A percentile compares a stretch with the other conserved stretches of the same genome.
These are phyloP conservation scores for Oconnorella tubifera DNA, from an alignment of 2,888 invertebrate genomes.

Conservation along the genomic window DNA sequence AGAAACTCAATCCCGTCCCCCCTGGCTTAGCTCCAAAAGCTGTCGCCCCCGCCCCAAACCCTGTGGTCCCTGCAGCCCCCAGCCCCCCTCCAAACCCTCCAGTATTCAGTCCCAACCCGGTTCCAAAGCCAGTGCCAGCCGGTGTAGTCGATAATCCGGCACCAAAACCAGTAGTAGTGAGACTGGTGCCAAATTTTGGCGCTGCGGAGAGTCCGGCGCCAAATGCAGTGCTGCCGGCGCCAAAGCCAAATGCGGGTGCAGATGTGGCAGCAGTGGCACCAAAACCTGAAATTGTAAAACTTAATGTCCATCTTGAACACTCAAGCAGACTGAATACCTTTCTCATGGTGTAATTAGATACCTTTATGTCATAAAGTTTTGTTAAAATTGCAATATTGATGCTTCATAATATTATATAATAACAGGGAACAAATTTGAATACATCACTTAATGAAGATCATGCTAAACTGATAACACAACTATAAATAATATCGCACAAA, in stretches of 20 bases:
- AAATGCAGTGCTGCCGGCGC: constrained; percentile 13
- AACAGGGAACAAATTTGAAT: too few species aligned
- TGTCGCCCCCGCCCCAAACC: constrained; percentile 7
- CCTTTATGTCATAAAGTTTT: too few species aligned
- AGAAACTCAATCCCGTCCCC: not conserved
- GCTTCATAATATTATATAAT: too few species aligned
- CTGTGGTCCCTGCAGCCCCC: constrained; percentile 3
- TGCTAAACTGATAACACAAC: too few species aligned
- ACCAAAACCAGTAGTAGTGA: constrained; percentile 8
- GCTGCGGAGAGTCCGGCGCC: constrained; percentile 15
- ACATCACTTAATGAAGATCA: too few species aligned
- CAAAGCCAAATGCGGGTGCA: constrained; percentile 5
- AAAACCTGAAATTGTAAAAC: constrained; percentile 11
- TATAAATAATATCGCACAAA: too few species aligned
- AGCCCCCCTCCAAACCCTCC: constrained; percentile 16
- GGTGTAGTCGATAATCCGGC: constrained; percentile 14
- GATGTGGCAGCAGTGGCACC: constrained; percentile 9
- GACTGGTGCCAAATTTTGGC: constrained; percentile 5
- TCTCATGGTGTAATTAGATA: too few species aligned
- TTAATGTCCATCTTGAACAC: not conserved
- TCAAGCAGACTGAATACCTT: too few species aligned
- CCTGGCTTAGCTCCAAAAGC: constrained; percentile 10
- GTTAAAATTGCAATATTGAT: too few species aligned
- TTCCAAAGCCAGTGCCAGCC: too few species aligned
- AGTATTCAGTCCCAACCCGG: constrained; percentile 16